Conservation (phyloP, 2,113 vertebrate species). For the Xyrauchen texanus region DNA sequence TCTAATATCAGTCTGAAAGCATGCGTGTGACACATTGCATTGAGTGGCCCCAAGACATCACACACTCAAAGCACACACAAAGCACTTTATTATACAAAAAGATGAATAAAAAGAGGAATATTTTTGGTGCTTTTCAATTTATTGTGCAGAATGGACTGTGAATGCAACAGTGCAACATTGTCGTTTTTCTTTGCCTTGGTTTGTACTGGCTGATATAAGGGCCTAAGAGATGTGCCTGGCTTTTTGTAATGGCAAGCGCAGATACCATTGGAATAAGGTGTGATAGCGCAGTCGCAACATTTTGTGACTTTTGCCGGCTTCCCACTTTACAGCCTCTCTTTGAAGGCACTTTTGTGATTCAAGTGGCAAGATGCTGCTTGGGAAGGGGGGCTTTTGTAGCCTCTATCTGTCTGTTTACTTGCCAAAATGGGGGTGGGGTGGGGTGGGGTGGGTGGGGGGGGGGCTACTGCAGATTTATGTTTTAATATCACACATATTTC, state of each 20-base stretch:
- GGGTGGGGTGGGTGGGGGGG: too few relatives aligned
- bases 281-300: constrained; percentile 5
- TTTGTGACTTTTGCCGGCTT: background rate
- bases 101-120: constrained; percentile 18
- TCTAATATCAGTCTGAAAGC: constrained; percentile 44
- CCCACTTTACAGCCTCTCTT: background rate
- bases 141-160: constrained; percentile 6
- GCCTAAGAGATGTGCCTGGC: constrained; percentile 44
- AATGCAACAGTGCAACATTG: background rate
- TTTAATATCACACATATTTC: background rate
- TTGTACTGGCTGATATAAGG: constrained; percentile 50
- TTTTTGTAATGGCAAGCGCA: constrained; percentile 51
- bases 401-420: background rate
- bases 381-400: constrained; percentile 12
- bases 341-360: background rate
- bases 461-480: background rate
- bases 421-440: too few relatives aligned
- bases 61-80: constrained; percentile 1
- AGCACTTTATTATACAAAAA: constrained; percentile 31
- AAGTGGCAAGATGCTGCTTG: background rate
- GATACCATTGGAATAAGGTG: constrained; percentile 59
- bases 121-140: constrained; percentile 1
- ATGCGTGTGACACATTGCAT: constrained; percentile 40
- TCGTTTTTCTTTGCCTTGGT: constrained; percentile 20
- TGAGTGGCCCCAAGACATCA: background rate